These are phyloP conservation scores for Branchipolynoe longqiensis DNA, from an alignment of 2,888 invertebrate species.

Conservation along the genomic window DNA sequence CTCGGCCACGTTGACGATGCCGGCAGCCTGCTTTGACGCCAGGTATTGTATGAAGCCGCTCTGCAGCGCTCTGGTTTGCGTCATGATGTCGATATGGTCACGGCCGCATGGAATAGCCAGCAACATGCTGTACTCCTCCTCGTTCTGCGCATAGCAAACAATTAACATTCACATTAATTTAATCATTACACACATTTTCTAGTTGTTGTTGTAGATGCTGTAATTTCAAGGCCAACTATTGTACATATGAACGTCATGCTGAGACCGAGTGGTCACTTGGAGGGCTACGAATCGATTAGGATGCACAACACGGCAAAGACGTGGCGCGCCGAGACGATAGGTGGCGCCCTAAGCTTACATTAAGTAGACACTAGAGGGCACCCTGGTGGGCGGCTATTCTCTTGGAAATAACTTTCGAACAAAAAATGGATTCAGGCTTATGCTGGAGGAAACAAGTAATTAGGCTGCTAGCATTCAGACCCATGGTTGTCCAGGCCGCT, in stretches of 20 bases:
- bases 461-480: too few species aligned
- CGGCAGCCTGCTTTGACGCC: slow-evolving; percentile 98
- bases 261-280: too few species aligned
- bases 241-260: neutral
- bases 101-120: slow-evolving; percentile 97
- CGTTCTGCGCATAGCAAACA: slow-evolving; percentile 86
- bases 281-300: neutral
- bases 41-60: slow-evolving; percentile 97
- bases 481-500: too few species aligned
- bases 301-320: neutral
- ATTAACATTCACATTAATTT: too few species aligned
- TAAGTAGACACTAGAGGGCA: slow-evolving; percentile 1
- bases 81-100: slow-evolving; percentile 95
- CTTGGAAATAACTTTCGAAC: too few species aligned
- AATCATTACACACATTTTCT: too few species aligned
- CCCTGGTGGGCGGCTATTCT: neutral
- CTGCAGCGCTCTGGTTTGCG: slow-evolving; percentile 92
- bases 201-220: too few species aligned
- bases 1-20: slow-evolving; percentile 94
- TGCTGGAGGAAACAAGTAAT: too few species aligned
- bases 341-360: too few species aligned
- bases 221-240: neutral
- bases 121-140: slow-evolving; percentile 97
- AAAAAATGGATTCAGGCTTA: too few species aligned
- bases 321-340: too few species aligned